These are phyloP conservation scores for Clarias gariepinus DNA, from an alignment of 2,113 vertebrate species.

Conservation along the genomic window DNA sequence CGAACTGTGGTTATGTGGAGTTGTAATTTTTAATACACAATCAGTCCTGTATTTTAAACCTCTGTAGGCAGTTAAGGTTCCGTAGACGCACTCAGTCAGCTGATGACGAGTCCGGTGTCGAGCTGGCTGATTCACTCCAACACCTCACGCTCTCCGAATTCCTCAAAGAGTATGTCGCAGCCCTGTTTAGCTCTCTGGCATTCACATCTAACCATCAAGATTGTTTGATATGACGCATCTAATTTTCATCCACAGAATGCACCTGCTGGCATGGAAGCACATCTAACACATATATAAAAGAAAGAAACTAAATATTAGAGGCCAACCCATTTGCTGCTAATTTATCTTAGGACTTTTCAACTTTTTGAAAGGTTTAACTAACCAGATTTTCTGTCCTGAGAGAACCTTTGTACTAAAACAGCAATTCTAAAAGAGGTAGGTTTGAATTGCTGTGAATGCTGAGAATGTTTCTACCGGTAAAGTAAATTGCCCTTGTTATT, in stretches of 20 bases:
- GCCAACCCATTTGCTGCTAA: slow-evolving; percentile 8
- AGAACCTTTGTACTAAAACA: not conserved
- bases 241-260: slow-evolving; percentile 31
- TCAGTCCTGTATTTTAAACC: slow-evolving; percentile 54
- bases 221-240: not conserved
- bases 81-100: slow-evolving; percentile 75
- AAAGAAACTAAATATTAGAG: slow-evolving; percentile 6
- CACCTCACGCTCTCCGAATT: slow-evolving; percentile 81
- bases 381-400: slow-evolving; percentile 14
- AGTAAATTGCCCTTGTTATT: not conserved
- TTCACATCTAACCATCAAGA: slow-evolving; percentile 25
- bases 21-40: not conserved
- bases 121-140: slow-evolving; percentile 74
- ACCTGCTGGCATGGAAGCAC: slow-evolving; percentile 30
- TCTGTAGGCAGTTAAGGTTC: slow-evolving; percentile 74
- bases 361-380: slow-evolving; percentile 44
- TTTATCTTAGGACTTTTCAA: not conserved
- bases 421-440: not conserved
- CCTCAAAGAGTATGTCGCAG: slow-evolving; percentile 79
- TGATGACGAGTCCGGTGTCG: slow-evolving; percentile 72
- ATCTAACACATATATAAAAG: slow-evolving; percentile 15
- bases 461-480: slow-evolving; percentile 27
- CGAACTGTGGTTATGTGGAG: not conserved
- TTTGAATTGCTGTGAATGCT: slow-evolving; percentile 36
- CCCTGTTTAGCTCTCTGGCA: not conserved